Percentiles rank a stretch among this genome's conserved stretches.
These are phyloP conservation scores for Brachionus paranguensis DNA, from an alignment of 1,140 invertebrate genomes.

Conservation along the genomic window DNA sequence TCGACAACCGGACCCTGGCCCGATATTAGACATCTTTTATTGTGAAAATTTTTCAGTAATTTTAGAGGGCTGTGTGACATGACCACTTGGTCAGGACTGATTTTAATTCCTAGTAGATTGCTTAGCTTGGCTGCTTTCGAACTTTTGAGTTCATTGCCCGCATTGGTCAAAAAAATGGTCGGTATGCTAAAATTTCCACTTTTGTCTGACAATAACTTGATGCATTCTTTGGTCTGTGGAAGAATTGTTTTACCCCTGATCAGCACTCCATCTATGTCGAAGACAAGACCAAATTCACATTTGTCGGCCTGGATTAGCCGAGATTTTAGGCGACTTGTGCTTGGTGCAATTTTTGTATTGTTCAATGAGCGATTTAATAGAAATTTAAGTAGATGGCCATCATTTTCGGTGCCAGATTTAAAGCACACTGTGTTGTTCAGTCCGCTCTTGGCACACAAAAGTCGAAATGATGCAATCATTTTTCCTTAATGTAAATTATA, in stretches of 20 bases:
- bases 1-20: constrained; percentile 65
- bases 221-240: constrained; percentile 50
- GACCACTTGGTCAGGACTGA: constrained; percentile 62
- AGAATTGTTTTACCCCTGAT: constrained; percentile 51
- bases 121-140: constrained; percentile 52
- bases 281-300: constrained; percentile 52
- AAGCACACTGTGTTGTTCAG: not conserved
- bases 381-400: not conserved
- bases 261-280: constrained; percentile 57
- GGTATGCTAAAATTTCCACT: constrained; percentile 51
- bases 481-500: not conserved
- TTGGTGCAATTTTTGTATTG: not conserved
- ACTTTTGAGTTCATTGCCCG: constrained; percentile 53
- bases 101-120: constrained; percentile 52
- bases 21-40: constrained; percentile 64
- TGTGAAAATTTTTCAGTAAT: constrained; percentile 63
- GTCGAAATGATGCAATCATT: not conserved
- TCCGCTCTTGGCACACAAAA: not conserved
- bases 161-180: constrained; percentile 55
- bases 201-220: constrained; percentile 48
- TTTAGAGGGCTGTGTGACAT: constrained; percentile 67
- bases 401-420: not conserved
- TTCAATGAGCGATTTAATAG: not conserved
- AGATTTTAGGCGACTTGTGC: not conserved
- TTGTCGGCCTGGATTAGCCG: not conserved